phyloP scores from a whole-genome alignment of 2,888 invertebrate genomes.

The Harpalus rubripes region DNA sequence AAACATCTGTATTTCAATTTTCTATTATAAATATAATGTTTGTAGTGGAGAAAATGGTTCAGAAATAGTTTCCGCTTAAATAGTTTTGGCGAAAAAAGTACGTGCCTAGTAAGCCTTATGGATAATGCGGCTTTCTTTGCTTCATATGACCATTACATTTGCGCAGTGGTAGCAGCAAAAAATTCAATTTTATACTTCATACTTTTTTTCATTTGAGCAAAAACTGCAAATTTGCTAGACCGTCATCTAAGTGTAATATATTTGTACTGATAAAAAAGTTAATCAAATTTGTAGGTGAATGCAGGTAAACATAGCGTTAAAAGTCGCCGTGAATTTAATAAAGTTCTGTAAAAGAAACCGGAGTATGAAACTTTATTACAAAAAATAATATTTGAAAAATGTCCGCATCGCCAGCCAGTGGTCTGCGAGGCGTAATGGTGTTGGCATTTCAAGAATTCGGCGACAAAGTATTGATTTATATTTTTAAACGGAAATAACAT shows the following conservation, averaged over 20 bases:
- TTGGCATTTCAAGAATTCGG: slow-evolving; percentile 48
- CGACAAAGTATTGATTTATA: slow-evolving; percentile 49
- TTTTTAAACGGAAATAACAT: slow-evolving; percentile 46
- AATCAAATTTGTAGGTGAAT: not conserved
- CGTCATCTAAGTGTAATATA: not conserved
- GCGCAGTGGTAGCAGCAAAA: too few relatives aligned
- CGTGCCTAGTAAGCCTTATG: too few relatives aligned
- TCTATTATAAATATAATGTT: too few relatives aligned
- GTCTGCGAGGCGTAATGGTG: slow-evolving; percentile 21
- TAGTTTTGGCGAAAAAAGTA: too few relatives aligned
- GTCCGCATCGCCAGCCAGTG: slow-evolving; percentile 19
- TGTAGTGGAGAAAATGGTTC: too few relatives aligned
- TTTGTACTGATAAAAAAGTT: slow-evolving; percentile 1
- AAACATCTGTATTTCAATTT: too few relatives aligned
- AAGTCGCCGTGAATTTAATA: slow-evolving; percentile 3
- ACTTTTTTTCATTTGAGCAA: not conserved
- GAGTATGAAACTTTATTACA: slow-evolving; percentile 17
- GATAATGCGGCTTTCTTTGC: too few relatives aligned
- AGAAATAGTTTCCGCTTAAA: too few relatives aligned
- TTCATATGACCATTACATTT: too few relatives aligned
- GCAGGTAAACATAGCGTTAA: not conserved
- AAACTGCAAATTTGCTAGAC: not conserved
- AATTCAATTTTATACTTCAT: not conserved
- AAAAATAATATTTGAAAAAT: slow-evolving; percentile 39
- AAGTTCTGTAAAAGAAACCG: not conserved